Conservation (phyloP, 2,888 invertebrate genomes). For the Caenorhabditis angaria region DNA sequence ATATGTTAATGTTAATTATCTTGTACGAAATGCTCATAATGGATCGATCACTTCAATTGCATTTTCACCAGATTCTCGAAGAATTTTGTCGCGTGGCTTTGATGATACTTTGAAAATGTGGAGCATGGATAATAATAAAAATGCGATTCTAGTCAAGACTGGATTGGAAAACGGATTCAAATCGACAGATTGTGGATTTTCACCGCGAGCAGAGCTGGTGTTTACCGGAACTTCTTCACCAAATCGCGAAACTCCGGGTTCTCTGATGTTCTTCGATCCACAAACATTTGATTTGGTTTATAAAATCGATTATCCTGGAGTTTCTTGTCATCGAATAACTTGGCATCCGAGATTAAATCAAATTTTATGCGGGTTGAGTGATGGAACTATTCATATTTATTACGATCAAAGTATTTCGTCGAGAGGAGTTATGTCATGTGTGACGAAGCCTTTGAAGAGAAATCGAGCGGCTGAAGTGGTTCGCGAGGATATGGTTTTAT, state of each 20-base stretch:
- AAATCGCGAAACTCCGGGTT: conserved; percentile 76
- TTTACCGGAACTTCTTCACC: conserved; percentile 87
- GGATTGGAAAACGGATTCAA: conserved; percentile 84
- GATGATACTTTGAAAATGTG: conserved; percentile 95
- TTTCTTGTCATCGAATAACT: conserved; percentile 83
- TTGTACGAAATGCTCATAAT: conserved; percentile 79
- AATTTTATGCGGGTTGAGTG: conserved; percentile 89
- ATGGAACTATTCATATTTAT: conserved; percentile 80
- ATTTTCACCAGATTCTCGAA: conserved; percentile 82
- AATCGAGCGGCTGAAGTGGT: conserved; percentile 81
- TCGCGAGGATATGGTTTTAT: conserved; percentile 90
- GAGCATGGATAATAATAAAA: conserved; percentile 81
- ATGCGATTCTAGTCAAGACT: conserved; percentile 80
- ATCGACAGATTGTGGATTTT: conserved; percentile 80
- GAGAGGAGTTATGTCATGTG: conserved; percentile 89
- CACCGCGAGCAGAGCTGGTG: conserved; percentile 89
- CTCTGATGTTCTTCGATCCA: conserved; percentile 83
- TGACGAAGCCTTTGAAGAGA: conserved; percentile 75
- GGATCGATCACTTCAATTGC: conserved; percentile 78
- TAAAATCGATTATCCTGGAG: conserved; percentile 82
- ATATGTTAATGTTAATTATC: conserved; percentile 84
- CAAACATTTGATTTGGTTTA: conserved; percentile 82
- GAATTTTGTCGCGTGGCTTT: conserved; percentile 47
- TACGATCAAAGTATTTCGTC: conserved; percentile 87
- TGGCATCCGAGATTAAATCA: conserved; percentile 99